A percentile compares a stretch with the other conserved stretches of the same genome.
phyloP scores from a whole-genome alignment of 2,113 vertebrate species.

The Geococcyx californianus region DNA sequence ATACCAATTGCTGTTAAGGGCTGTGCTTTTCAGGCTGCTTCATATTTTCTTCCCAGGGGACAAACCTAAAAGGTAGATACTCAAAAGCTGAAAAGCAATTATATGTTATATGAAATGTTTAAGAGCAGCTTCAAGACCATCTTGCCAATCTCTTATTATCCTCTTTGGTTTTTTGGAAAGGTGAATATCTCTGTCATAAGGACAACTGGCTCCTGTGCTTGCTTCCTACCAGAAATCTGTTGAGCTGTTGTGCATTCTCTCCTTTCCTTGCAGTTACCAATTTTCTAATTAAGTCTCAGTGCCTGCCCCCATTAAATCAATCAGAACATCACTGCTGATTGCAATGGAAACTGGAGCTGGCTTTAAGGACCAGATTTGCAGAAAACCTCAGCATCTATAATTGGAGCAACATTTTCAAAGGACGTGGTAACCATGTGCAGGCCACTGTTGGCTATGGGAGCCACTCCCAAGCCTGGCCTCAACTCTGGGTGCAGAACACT shows the following conservation, averaged over 20 bases:
- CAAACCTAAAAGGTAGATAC: not conserved
- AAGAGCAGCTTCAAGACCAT: not conserved
- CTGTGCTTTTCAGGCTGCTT: not conserved
- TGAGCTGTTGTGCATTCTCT: not conserved
- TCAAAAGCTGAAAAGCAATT: slow-evolving; percentile 30
- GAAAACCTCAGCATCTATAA: not conserved
- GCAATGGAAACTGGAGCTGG: not conserved
- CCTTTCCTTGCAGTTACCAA: slow-evolving; percentile 20
- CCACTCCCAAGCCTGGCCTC: not conserved
- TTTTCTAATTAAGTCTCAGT: slow-evolving; percentile 54
- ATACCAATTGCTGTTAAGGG: not conserved
- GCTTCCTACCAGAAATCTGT: not conserved
- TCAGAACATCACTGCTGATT: not conserved
- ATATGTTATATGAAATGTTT: not conserved
- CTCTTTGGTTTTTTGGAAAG: not conserved
- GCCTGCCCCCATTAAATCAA: slow-evolving; percentile 38
- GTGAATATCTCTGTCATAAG: not conserved
- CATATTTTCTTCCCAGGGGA: not conserved
- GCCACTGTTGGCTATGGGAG: not conserved
- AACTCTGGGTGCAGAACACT: not conserved
- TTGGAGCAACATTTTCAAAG: not conserved
- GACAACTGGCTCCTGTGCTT: not conserved
- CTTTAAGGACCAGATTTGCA: not conserved
- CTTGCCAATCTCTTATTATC: not conserved
- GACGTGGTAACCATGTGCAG: not conserved